phyloP scores from a whole-genome alignment of 2,113 vertebrate species.

The Smithornis capensis region DNA sequence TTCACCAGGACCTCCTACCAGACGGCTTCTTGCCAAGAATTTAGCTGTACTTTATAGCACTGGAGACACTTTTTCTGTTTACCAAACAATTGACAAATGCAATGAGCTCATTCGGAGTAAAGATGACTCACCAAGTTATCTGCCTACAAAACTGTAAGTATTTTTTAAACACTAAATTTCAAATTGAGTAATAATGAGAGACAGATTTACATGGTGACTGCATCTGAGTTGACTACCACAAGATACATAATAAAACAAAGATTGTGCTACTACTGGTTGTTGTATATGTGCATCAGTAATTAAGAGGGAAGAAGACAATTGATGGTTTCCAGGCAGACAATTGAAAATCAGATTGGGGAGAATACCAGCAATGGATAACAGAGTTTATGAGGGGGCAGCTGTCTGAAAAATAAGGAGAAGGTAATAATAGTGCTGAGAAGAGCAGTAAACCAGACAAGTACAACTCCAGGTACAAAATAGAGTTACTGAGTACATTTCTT shows the following conservation, averaged over 20 bases:
- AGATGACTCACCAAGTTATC: conserved; percentile 93
- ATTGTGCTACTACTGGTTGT: not conserved
- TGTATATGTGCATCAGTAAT: not conserved
- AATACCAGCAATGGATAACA: not conserved
- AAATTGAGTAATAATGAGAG: not conserved
- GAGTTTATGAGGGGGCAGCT: not conserved
- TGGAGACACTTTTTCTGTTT: conserved; percentile 86
- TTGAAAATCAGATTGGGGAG: not conserved
- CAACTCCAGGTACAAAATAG: not conserved
- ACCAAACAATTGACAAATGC: conserved; percentile 88
- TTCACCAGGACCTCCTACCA: conserved; percentile 89
- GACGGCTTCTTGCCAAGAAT: conserved; percentile 87
- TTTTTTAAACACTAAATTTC: not conserved
- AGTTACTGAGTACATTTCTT: not conserved
- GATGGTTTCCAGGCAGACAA: not conserved
- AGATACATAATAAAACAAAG: not conserved
- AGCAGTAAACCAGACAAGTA: not conserved
- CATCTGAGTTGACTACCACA: not conserved
- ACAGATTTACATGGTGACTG: not conserved
- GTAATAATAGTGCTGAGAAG: not conserved
- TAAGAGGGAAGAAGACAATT: not conserved
- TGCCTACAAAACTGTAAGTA: conserved; percentile 92
- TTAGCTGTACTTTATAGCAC: conserved; percentile 84
- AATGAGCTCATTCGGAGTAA: conserved; percentile 93
- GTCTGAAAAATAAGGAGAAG: not conserved